These are phyloP conservation scores for Callithrix jacchus DNA, from an alignment of 2,113 vertebrate genomes.

Conservation along the genomic window DNA sequence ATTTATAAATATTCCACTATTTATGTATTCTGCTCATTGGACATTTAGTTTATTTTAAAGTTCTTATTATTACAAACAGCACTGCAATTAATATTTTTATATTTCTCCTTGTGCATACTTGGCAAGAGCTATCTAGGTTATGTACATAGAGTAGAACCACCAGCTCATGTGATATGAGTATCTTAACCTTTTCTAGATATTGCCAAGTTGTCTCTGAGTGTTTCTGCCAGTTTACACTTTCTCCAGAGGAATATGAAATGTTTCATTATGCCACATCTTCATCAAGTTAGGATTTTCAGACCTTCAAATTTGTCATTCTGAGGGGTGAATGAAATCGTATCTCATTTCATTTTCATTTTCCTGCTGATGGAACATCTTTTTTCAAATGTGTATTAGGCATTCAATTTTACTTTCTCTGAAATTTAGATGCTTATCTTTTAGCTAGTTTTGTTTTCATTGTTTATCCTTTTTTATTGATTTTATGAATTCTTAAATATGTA, in stretches of 20 bases:
- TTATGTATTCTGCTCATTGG: not conserved
- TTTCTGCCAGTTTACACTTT: not conserved
- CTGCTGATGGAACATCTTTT: not conserved
- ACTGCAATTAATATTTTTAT: not conserved
- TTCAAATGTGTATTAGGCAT: not conserved
- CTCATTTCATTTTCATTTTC: not conserved
- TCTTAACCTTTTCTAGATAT: not conserved
- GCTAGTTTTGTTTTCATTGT: not conserved
- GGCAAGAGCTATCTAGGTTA: not conserved
- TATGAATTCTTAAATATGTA: not conserved
- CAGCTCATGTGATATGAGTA: not conserved
- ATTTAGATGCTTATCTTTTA: not conserved
- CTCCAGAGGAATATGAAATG: not conserved
- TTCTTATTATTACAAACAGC: not conserved
- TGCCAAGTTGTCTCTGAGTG: not conserved
- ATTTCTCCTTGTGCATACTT: not conserved
- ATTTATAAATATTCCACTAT: not conserved
- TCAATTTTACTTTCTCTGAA: not conserved
- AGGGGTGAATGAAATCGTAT: not conserved
- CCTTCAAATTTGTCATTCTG: constrained; percentile 21
- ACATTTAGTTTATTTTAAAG: not conserved
- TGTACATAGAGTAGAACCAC: not conserved
- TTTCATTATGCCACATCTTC: not conserved
- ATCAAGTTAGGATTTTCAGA: not conserved
- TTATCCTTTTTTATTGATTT: not conserved